Base-by-base conservation (phyloP, 2,888 invertebrate genomes). In the Empis livida region DNA sequence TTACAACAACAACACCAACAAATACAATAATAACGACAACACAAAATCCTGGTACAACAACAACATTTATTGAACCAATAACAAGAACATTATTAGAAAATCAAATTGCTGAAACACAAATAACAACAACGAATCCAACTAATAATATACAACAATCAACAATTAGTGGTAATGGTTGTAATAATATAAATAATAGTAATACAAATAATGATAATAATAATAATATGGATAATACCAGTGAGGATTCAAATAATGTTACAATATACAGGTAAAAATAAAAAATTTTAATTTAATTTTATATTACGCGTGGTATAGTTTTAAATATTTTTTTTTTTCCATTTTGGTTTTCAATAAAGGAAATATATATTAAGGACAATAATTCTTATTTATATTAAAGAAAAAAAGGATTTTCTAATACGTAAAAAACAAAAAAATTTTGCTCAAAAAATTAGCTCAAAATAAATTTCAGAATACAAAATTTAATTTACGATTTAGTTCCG, bases 171-270 rank as follows among this genome's bases (percentile, higher is more conserved):
- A 46, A 54, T 50, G 51, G 49, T 45, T 1, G 10, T 5, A 41
- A 27, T 41, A 41, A 41, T 41, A 23, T 41, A 54, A 54, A 43
- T 49, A 17, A 37, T 20, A 37, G 23, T 44, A 68, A 48, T 69
- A 66, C 52, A 67, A 69, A 60, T 62, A 76, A 76, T 64, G 74
- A 79, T 67, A 79, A 75, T 70, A 80, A 79, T 71, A 80, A 79
- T 62, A 79, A 78, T 62, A 79, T 78, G 64, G 85, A 87, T 75
- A 86, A 84, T 77, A 82, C 79, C 69, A 84, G 85, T 76, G 85
- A 87, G 69, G 85, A 87, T 74, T 85, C 85, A 70, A 85, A 82
- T 73, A 82, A 85, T 68, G 82, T 86, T 71, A 87, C 88, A 59
- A 88, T 89, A 72, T 89, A 89, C 79, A 85, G 89, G 89, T 88